These are phyloP conservation scores for Saccostrea glomerata DNA, from an alignment of 1,140 invertebrate species.

Conservation along the genomic window DNA sequence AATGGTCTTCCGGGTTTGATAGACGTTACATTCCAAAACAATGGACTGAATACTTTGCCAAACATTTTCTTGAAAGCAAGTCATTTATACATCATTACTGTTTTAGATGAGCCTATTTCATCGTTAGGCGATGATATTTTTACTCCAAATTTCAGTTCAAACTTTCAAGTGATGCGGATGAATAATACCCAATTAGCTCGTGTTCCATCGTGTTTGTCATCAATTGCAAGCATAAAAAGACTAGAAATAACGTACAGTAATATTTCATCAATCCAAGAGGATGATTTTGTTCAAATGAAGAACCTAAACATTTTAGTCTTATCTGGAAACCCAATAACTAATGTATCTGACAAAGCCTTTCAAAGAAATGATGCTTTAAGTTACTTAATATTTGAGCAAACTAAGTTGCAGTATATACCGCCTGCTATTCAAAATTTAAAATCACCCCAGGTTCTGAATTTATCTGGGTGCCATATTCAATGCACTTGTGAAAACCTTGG, in stretches of 20 bases:
- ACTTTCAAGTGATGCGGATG: not conserved
- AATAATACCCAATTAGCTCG: not conserved
- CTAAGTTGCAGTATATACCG: constrained; percentile 29
- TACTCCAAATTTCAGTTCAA: constrained; percentile 1
- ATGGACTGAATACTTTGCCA: not conserved
- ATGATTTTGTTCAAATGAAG: constrained; percentile 19
- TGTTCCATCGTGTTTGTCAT: constrained; percentile 1
- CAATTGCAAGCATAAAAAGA: not conserved
- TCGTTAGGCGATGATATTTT: not conserved
- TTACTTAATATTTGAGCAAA: constrained; percentile 11
- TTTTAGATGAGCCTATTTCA: not conserved
- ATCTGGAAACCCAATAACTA: constrained; percentile 9
- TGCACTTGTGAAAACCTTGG: constrained; percentile 32
- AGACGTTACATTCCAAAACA: constrained; percentile 26
- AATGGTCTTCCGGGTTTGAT: not conserved
- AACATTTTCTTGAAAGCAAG: not conserved
- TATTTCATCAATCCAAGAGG: not conserved
- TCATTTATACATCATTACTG: not conserved
- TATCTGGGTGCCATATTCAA: not conserved
- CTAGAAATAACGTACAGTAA: not conserved
- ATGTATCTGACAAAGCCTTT: constrained; percentile 17
- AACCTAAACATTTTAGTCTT: constrained; percentile 34
- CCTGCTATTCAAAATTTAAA: constrained; percentile 34
- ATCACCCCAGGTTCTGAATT: not conserved
- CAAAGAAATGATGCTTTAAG: not conserved